Percentiles rank a stretch among this genome's conserved stretches.
phyloP scores from a whole-genome alignment of 2,113 vertebrate species.

The crab-eating macaque (Macaca fascicularis) region DNA sequence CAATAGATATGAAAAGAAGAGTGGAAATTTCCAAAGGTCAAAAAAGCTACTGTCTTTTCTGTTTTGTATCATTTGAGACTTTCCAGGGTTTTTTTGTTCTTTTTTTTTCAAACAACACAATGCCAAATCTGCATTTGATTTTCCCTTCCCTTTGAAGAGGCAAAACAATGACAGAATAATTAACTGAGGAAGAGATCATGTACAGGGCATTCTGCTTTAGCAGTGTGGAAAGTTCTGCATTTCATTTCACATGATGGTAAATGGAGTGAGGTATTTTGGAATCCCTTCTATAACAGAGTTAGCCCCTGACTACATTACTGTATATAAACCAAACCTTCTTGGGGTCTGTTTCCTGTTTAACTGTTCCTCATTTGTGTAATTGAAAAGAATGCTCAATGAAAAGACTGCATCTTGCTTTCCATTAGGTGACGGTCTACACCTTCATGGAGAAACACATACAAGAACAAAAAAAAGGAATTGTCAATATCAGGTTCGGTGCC shows the following conservation, averaged over 20 bases:
- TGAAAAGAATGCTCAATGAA: neutral
- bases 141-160: constrained; percentile 71
- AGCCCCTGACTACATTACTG: neutral
- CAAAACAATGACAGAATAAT: constrained; percentile 60
- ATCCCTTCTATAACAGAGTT: neutral
- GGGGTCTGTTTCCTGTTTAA: neutral
- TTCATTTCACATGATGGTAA: constrained; percentile 59
- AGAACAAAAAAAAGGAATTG: neutral
- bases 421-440: neutral
- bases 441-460: neutral
- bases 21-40: constrained; percentile 82
- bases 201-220: constrained; percentile 40
- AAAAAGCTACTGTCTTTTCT: constrained; percentile 80
- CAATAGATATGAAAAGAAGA: constrained; percentile 61
- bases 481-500: neutral
- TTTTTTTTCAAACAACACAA: constrained; percentile 75
- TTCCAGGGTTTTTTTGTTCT: constrained; percentile 25
- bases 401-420: neutral
- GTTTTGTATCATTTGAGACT: constrained; percentile 81
- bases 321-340: neutral
- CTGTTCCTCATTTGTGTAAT: neutral
- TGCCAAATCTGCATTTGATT: constrained; percentile 73
- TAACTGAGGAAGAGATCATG: constrained; percentile 73
- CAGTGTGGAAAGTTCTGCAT: constrained; percentile 57
- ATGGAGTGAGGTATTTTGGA: neutral